Percentiles rank a stretch among this genome's conserved stretches.
Evolutionary conservation across 64 coral and sea anemone genomes (phyloP).

Genomic region (Platygyra sinensis): DNA sequence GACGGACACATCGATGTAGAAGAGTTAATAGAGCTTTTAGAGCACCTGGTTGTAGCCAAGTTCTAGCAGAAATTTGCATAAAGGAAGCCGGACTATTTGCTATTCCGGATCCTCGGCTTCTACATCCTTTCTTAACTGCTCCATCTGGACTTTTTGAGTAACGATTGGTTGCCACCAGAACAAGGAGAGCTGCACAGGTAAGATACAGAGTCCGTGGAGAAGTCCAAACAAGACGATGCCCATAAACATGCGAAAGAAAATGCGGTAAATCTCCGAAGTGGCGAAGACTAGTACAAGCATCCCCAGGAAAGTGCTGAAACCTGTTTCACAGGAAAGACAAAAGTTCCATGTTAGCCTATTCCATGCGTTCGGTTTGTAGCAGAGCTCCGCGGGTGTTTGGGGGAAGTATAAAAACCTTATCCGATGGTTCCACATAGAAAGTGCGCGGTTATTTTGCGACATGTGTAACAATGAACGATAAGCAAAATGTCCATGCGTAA

Average conservation of each 20-base stretch:
- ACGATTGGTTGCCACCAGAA: constrained; percentile 23
- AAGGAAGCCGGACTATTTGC: not conserved
- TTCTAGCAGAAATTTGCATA: not conserved
- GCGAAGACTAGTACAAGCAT: constrained; percentile 59
- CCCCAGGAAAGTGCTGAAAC: constrained; percentile 61
- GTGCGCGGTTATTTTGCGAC: too few relatives aligned
- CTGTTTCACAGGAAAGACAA: constrained; percentile 1
- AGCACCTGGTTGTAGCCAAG: too few relatives aligned
- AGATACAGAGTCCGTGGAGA: constrained; percentile 56
- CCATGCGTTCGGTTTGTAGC: too few relatives aligned
- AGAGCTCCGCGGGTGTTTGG: too few relatives aligned
- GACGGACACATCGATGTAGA: too few relatives aligned
- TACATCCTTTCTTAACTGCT: not conserved
- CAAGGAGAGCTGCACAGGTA: constrained; percentile 60
- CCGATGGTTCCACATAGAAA: too few relatives aligned
- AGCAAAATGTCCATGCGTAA: not conserved
- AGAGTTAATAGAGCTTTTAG: too few relatives aligned
- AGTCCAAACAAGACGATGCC: constrained; percentile 64
- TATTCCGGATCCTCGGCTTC: not conserved
- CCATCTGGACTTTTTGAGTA: not conserved
- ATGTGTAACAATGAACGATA: not conserved
- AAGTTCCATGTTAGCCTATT: not conserved
- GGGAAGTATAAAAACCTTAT: not conserved
- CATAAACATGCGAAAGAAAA: constrained; percentile 70
- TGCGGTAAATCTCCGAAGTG: constrained; percentile 60